Conservation (phyloP, 2,797 vertebrate species). For the Carcharodon carcharias region DNA sequence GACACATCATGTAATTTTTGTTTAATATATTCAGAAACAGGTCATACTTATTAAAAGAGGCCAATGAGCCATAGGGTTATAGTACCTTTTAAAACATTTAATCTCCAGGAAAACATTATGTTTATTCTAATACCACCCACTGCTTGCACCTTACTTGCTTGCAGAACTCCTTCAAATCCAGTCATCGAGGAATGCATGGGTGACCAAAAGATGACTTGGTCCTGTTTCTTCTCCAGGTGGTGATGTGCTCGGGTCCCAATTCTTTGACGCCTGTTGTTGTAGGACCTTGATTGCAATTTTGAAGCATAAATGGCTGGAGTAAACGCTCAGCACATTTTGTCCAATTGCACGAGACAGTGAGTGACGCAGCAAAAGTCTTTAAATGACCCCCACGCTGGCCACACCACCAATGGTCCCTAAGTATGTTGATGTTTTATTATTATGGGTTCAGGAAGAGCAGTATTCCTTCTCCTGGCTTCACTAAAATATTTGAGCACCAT, state of each 20-base stretch:
- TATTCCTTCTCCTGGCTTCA: not conserved
- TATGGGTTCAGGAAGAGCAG: not conserved
- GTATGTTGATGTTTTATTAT: not conserved
- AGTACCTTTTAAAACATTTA: not conserved
- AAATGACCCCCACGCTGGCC: not conserved
- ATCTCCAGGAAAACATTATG: not conserved
- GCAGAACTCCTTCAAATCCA: not conserved
- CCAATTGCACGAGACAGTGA: not conserved
- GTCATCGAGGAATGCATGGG: not conserved
- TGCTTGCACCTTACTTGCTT: not conserved
- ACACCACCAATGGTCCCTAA: not conserved
- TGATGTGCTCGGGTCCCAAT: not conserved
- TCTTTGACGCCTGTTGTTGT: not conserved
- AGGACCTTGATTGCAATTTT: not conserved
- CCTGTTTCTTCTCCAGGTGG: not conserved
- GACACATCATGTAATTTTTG: slow-evolving; percentile 20
- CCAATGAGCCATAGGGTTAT: not conserved
- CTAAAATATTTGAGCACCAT: not conserved
- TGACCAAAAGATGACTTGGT: not conserved
- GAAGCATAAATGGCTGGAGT: not conserved
- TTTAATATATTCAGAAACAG: slow-evolving; percentile 17
- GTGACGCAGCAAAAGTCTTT: not conserved
- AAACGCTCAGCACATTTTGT: not conserved
- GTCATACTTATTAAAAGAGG: slow-evolving; percentile 9
- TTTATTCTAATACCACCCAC: not conserved